Conservation (phyloP, 2,113 vertebrate species). For the Balaenoptera acutorostrata region DNA sequence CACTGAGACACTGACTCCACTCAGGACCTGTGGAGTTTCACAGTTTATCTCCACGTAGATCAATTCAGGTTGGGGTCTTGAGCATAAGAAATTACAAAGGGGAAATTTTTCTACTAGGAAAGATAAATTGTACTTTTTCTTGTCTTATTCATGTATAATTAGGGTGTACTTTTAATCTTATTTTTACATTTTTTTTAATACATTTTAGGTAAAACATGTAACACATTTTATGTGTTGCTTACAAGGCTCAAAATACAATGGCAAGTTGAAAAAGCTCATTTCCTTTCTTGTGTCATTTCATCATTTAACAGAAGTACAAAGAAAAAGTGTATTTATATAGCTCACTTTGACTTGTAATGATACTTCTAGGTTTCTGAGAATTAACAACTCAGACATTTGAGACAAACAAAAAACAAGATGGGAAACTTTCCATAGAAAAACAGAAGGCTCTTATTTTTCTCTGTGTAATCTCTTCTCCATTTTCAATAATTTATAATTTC, state of each 20-base stretch:
- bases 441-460: not conserved
- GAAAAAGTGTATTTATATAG: not conserved
- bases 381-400: not conserved
- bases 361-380: not conserved
- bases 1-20: not conserved
- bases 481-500: not conserved
- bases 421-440: not conserved
- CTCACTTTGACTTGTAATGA: not conserved
- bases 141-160: not conserved
- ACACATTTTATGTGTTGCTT: conserved; percentile 3
- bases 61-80: not conserved
- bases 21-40: not conserved
- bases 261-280: conserved; percentile 11
- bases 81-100: not conserved
- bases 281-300: not conserved
- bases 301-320: not conserved
- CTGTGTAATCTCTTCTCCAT: not conserved
- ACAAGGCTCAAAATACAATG: not conserved
- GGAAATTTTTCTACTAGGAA: not conserved
- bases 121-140: not conserved
- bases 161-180: not conserved
- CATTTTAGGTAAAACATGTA: not conserved
- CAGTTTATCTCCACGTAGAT: not conserved
- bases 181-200: not conserved
- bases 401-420: not conserved